Evolutionary conservation across 2,113 vertebrate species (phyloP), one percentile per base, ranked within the genome.

Genomic region (Marcusenius ussheri): DNA sequence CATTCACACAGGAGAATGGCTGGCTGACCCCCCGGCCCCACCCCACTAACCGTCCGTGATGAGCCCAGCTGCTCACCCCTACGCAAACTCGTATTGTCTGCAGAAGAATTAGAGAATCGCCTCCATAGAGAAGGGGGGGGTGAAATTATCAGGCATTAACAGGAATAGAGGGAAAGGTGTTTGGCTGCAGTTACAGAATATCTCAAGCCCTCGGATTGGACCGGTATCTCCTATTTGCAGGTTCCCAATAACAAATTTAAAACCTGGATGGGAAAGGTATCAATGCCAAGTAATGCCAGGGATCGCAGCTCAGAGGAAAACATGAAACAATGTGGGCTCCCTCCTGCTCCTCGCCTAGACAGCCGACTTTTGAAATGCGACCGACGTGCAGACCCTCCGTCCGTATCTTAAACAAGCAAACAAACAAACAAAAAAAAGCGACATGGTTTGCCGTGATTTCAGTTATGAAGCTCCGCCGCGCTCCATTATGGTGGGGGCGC

Each of bases 291-390:
- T 50, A 49, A 39, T 6, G n/a, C 56, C 24, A 85, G 11, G 51
- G 42, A 21, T 80, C 35, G 42, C 66, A 90, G 31, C 45, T 90
- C 46, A n/a, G 84, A 45, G 45, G n/a, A 80, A 19, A 70, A 11
- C 47, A 13, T 47, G 49, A 89, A 91, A 91, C 89, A 45, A n/a
- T 42, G 53, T 9, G 50, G 89, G 47, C 53, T 35, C 31, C 62
- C 13, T 84, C 58, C 31, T 50, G 13, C 70, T 27, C 47, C 70
- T 47, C 24, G 8, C 66, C n/a, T 70, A 31, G 62, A 70, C n/a
- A 70, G 13, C n/a, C 62, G 27, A 50, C 35, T 7, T 24, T 19
- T 24, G 17, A 89, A 89, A 80, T 39, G 49, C 21, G 13, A 31
- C 8, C 49, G 31, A 5, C 46, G 19, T n/a, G 17, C 85, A 35